Conservation (phyloP, 2,888 invertebrate genomes). For the Meteorus cinctellus region DNA sequence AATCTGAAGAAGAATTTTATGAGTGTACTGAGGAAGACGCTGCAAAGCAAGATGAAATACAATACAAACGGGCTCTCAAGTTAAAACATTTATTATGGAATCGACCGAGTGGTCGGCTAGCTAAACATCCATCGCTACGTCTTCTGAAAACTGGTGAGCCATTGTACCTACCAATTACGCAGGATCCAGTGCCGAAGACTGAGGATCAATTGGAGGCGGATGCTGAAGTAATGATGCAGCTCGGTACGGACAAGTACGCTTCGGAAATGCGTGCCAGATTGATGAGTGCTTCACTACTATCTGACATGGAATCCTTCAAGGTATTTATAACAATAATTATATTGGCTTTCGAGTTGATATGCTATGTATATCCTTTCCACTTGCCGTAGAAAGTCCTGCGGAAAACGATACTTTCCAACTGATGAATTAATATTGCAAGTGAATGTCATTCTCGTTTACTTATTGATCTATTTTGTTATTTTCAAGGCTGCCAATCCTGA, state of each 20-base stretch:
- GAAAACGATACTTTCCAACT: constrained; percentile 14
- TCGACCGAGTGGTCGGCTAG: constrained; percentile 82
- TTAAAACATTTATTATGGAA: constrained; percentile 76
- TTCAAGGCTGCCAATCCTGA: constrained; percentile 92
- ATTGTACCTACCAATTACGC: constrained; percentile 87
- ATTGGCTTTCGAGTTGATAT: not conserved
- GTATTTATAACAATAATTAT: constrained; percentile 70
- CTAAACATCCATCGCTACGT: constrained; percentile 79
- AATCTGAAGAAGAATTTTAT: constrained; percentile 87
- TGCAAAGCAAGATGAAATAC: constrained; percentile 72
- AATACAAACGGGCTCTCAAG: constrained; percentile 53
- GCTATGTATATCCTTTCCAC: not conserved
- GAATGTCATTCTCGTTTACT: not conserved
- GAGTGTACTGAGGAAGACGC: constrained; percentile 81
- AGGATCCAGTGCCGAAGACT: constrained; percentile 97
- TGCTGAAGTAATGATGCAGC: constrained; percentile 89
- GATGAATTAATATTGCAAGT: constrained; percentile 3
- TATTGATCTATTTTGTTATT: constrained; percentile 5
- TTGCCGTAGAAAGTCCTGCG: constrained; percentile 11
- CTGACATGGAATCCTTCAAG: constrained; percentile 99
- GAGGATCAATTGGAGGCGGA: constrained; percentile 97
- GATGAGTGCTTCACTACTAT: constrained; percentile 95
- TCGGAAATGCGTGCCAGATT: constrained; percentile 91
- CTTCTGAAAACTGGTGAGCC: constrained; percentile 82
- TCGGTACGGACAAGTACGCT: constrained; percentile 89